phyloP scores from a whole-genome alignment of 2,888 invertebrate species.

The Morinoia aosen region DNA sequence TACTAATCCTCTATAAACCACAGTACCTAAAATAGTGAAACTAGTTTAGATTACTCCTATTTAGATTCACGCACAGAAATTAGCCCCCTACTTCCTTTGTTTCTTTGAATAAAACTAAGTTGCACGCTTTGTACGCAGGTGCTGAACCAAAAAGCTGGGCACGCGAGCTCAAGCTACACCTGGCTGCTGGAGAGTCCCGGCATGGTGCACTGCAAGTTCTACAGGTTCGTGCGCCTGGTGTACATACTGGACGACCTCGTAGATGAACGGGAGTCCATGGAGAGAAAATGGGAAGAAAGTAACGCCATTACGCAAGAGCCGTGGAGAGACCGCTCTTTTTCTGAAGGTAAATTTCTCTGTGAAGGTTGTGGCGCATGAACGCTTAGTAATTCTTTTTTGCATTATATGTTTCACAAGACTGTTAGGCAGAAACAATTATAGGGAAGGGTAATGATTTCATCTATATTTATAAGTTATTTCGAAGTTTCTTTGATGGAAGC shows the following conservation, averaged over 20 bases:
- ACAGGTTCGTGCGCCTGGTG: conserved; percentile 61
- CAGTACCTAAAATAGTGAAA: no score
- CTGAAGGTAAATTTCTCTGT: neutral
- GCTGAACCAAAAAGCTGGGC: conserved; percentile 54
- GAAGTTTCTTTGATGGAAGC: no score
- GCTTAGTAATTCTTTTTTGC: no score
- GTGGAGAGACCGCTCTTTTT: neutral
- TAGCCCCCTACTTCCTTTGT: no score
- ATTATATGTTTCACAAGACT: no score
- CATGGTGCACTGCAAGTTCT: conserved; percentile 60
- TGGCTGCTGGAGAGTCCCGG: conserved; percentile 63
- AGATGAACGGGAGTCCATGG: neutral
- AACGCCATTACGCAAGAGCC: neutral
- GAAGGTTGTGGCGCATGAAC: no score
- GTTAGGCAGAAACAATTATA: no score
- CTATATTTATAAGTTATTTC: no score
- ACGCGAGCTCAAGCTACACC: conserved; percentile 54
- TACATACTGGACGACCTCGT: conserved; percentile 47
- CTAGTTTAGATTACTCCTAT: neutral
- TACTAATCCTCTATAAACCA: neutral
- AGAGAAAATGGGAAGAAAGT: neutral
- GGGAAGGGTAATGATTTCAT: no score
- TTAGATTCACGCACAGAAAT: no score
- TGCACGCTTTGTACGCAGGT: conserved; percentile 34
- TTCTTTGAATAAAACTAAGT: neutral